These are phyloP conservation scores for Trilocha varians DNA, from an alignment of 2,888 invertebrate species.

Conservation along the genomic window DNA sequence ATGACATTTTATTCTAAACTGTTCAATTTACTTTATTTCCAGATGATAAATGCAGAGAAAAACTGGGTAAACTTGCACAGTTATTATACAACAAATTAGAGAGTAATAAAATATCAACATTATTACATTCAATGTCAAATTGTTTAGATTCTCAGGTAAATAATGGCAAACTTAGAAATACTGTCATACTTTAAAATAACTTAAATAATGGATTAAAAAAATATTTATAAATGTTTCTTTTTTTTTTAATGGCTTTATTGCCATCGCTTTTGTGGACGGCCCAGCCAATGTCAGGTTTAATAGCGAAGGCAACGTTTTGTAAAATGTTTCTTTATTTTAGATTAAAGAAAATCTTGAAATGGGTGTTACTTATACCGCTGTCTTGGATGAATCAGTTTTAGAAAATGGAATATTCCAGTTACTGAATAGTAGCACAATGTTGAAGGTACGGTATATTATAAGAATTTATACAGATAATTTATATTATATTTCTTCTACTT, in stretches of 20 bases:
- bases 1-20: too few species aligned
- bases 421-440: conserved; percentile 76
- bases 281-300: too few species aligned
- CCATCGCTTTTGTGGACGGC: neutral
- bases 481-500: too few species aligned
- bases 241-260: too few species aligned
- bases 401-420: conserved; percentile 79
- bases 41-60: neutral
- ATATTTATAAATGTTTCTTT: too few species aligned
- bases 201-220: too few species aligned
- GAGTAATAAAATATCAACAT: neutral
- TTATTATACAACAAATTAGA: neutral
- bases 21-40: too few species aligned
- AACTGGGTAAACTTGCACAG: neutral
- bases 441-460: conserved; percentile 64
- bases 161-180: neutral
- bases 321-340: conserved; percentile 19
- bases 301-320: neutral
- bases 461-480: neutral
- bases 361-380: conserved; percentile 82
- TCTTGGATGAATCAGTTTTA: conserved; percentile 79
- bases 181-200: too few species aligned
- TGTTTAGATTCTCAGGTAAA: conserved; percentile 6
- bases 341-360: conserved; percentile 52
- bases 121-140: neutral